Base-by-base conservation (phyloP, 1,140 invertebrate genomes). In the Drosophila insularis region DNA sequence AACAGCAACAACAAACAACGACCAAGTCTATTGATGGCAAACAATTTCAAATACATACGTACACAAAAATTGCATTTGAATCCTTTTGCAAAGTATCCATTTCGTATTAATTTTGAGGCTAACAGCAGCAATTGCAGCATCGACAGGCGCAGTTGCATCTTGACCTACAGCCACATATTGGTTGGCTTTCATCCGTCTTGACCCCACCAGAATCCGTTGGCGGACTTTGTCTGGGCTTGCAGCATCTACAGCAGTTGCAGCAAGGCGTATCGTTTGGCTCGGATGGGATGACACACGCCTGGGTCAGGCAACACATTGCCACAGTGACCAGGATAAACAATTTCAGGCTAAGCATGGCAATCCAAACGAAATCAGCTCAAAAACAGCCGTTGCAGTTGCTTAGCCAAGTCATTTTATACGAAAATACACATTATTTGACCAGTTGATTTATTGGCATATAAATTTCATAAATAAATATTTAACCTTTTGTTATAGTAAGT, bases 301-400 rank as follows among this genome's bases (percentile, higher is more conserved):
- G 59, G 10, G 35, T 53, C 27, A 76, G 14, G 54, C 72, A 69
- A 1, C 76, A 43, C 27, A 27, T 5, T 40, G 35, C 54, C 4
- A 76, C n/a, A 55, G 54, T 54, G 17, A 76, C 1, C 73, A 76
- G 54, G 27, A 76, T 13, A 32, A 76, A 54, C 1, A 76, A 2
- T 40, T 76, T 76, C 21, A 63, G 37, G 13, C 68, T 37, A 21
- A 76, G 60, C 73, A 76, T 76, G n/a, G 19, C 2, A 8, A 35
- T 35, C 1, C 43, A 6, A 10, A 2, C 11, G 1, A 21, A 2
- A n/a, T 53, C 10, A 27, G 2, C n/a, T 2, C 27, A 13, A 7
- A 13, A 17, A 61, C 43, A 56, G 46, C 13, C 6, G 8, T 8
- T 2, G 10, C 19, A 54, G 2, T 3, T 2, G 32, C 14, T 31